Evolutionary conservation across 2,888 invertebrate genomes (phyloP).

Genomic region (Ernsta delagoae): DNA sequence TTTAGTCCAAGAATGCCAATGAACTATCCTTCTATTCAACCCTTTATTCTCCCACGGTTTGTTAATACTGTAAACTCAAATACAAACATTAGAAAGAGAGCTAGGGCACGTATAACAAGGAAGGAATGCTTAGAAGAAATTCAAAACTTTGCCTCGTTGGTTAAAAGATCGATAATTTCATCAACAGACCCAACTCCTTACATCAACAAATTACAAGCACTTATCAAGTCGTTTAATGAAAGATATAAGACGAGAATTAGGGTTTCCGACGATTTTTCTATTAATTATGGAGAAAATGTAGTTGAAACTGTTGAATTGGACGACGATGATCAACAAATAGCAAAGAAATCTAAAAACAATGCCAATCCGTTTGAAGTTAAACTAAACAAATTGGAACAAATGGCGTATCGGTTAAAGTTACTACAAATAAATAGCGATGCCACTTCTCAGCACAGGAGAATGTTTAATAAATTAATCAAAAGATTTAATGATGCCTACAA

Average conservation of each 20-base stretch:
- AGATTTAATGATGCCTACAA: slow-evolving; percentile 69
- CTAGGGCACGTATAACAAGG: slow-evolving; percentile 43
- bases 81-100: slow-evolving; percentile 46
- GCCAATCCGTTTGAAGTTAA: slow-evolving; percentile 54
- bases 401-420: slow-evolving; percentile 59
- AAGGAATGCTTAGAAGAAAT: slow-evolving; percentile 53
- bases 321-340: slow-evolving; percentile 57
- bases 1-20: not conserved
- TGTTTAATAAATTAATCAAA: slow-evolving; percentile 65
- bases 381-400: slow-evolving; percentile 55
- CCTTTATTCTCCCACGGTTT: not conserved
- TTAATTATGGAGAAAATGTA: slow-evolving; percentile 56
- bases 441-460: slow-evolving; percentile 61
- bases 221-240: slow-evolving; percentile 63
- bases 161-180: slow-evolving; percentile 50
- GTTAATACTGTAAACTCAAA: not conserved
- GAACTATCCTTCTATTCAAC: not conserved
- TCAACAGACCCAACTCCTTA: slow-evolving; percentile 42
- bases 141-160: slow-evolving; percentile 54
- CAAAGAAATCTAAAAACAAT: slow-evolving; percentile 53
- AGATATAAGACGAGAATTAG: slow-evolving; percentile 59
- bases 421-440: slow-evolving; percentile 55
- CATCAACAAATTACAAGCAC: slow-evolving; percentile 52
- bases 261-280: slow-evolving; percentile 54
- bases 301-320: slow-evolving; percentile 70